phyloP scores from a whole-genome alignment of 2,797 vertebrate genomes.

The Setipinna tenuifilis region DNA sequence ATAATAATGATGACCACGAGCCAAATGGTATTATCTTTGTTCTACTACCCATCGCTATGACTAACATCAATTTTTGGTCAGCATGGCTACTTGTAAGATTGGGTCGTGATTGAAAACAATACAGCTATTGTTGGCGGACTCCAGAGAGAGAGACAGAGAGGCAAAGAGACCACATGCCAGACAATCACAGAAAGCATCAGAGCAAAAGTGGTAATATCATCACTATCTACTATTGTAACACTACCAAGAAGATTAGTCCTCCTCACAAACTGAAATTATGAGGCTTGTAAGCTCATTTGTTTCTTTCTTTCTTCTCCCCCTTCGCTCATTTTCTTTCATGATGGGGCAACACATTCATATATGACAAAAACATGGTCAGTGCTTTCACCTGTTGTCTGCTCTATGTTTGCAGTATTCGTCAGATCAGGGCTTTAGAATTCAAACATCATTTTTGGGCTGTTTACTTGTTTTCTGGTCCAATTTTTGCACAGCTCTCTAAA shows the following conservation, averaged over 20 bases:
- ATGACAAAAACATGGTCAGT: neutral
- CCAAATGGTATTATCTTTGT: slow-evolving; percentile 9
- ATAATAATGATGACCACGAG: neutral
- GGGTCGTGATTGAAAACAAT: slow-evolving; percentile 17
- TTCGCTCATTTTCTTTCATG: neutral
- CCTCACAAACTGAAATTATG: neutral
- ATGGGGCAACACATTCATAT: neutral
- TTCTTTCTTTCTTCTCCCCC: neutral
- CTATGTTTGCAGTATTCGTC: too few species aligned
- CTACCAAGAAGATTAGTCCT: neutral
- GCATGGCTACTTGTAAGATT: slow-evolving; percentile 9
- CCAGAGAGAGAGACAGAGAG: too few species aligned
- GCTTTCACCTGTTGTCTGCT: neutral
- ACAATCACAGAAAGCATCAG: neutral
- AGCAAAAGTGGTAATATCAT: neutral
- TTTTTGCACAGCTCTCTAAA: too few species aligned
- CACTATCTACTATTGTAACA: neutral
- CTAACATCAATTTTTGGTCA: slow-evolving; percentile 10
- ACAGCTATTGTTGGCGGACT: neutral
- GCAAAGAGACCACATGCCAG: neutral
- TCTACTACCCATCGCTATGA: slow-evolving; percentile 11
- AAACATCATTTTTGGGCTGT: too few species aligned
- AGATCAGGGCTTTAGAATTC: too few species aligned
- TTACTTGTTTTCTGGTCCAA: too few species aligned
- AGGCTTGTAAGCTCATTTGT: neutral